Conservation (phyloP, 1,140 invertebrate genomes). For the Sesamia nonagrioides region DNA sequence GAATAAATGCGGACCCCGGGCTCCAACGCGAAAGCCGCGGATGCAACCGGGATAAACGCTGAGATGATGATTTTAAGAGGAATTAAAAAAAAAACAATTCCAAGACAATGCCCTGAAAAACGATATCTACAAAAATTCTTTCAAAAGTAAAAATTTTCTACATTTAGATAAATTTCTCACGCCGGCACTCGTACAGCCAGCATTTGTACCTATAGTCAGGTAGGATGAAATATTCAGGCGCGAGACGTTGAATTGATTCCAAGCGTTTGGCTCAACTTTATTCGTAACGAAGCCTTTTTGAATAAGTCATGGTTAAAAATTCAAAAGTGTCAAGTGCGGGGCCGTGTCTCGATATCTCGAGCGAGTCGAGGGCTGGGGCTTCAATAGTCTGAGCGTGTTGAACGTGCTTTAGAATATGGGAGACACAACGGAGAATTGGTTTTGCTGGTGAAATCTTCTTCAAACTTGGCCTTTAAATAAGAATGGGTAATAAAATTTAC, state of each 20-base stretch:
- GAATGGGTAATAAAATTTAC: too few relatives aligned
- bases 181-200: background rate
- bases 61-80: too few relatives aligned
- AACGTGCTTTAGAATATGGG: conserved; percentile 5
- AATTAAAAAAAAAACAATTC: background rate
- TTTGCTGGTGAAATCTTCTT: background rate
- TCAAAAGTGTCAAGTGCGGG: conserved; percentile 39
- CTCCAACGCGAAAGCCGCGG: too few relatives aligned
- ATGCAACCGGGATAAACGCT: too few relatives aligned
- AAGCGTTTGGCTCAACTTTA: conserved; percentile 40
- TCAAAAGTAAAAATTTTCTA: conserved; percentile 2
- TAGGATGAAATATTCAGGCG: conserved; percentile 31
- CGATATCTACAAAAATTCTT: background rate
- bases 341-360: background rate
- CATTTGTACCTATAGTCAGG: background rate
- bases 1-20: too few relatives aligned
- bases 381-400: conserved; percentile 14
- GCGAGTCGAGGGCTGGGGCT: background rate
- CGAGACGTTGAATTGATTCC: conserved; percentile 45
- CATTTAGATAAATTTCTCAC: conserved; percentile 8
- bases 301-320: conserved; percentile 49
- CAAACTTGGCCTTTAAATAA: too few relatives aligned
- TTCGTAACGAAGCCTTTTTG: conserved; percentile 44
- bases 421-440: background rate
- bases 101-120: background rate